Evolutionary conservation across 2,113 vertebrate species (phyloP).

Genomic region (Galemys pyrenaicus): DNA sequence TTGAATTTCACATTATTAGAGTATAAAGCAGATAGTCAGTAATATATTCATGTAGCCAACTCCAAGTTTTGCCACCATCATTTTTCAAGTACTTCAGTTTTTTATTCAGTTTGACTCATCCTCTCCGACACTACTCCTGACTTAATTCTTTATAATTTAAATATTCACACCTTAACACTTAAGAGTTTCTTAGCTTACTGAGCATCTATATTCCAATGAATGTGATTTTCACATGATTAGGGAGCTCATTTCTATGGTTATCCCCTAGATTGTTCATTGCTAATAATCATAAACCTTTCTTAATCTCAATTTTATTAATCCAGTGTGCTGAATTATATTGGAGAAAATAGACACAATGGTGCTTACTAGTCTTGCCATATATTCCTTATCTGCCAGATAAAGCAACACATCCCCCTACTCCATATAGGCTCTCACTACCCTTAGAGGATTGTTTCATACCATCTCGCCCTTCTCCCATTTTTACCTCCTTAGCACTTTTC

Average conservation of each 20-base stretch:
- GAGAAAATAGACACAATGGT: not conserved
- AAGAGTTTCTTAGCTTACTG: not conserved
- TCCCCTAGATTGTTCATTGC: not conserved
- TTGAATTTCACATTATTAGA: not conserved
- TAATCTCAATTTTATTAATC: not conserved
- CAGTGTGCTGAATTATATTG: not conserved
- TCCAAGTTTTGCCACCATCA: not conserved
- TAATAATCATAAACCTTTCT: not conserved
- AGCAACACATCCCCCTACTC: not conserved
- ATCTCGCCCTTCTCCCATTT: not conserved
- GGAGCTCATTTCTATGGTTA: not conserved
- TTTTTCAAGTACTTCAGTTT: not conserved
- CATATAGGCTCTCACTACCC: not conserved
- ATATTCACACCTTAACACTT: not conserved
- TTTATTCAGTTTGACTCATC: not conserved
- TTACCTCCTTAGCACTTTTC: not conserved
- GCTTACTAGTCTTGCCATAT: not conserved
- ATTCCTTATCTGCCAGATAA: not conserved
- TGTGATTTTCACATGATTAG: not conserved
- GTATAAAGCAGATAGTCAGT: not conserved
- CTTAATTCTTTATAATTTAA: conserved; percentile 2
- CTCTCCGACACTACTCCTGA: not conserved
- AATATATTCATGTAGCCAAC: not conserved
- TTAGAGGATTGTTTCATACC: not conserved
- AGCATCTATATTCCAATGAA: not conserved